phyloP scores from a whole-genome alignment of 2,797 vertebrate species.

The Melanotaenia pygmaea region DNA sequence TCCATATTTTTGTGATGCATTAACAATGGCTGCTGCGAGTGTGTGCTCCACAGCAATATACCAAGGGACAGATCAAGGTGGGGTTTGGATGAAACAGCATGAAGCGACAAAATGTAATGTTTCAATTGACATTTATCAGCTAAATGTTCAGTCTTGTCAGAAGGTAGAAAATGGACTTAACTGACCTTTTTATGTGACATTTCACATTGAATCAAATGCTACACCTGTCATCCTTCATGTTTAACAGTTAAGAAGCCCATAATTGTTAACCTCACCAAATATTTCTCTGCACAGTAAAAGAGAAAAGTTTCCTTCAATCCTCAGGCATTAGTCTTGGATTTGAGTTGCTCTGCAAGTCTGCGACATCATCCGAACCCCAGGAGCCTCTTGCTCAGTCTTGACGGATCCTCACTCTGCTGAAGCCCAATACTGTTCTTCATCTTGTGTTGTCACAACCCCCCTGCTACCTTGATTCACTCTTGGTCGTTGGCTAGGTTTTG shows the following conservation, averaged over 20 bases:
- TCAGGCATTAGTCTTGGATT: constrained; percentile 63
- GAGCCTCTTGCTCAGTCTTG: constrained; percentile 84
- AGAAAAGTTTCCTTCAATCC: constrained; percentile 59
- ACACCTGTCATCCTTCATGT: constrained; percentile 40
- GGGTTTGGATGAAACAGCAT: constrained; percentile 91
- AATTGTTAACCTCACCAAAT: constrained; percentile 50
- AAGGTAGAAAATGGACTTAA: constrained; percentile 19
- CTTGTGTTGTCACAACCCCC: constrained; percentile 99
- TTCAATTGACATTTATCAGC: constrained; percentile 55
- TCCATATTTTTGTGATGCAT: constrained; percentile 88
- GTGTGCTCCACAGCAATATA: constrained; percentile 95
- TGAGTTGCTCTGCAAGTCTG: constrained; percentile 73
- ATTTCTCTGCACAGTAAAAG: constrained; percentile 61
- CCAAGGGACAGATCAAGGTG: constrained; percentile 91
- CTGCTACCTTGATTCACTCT: constrained; percentile 99
- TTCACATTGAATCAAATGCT: constrained; percentile 51
- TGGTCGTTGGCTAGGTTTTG: constrained; percentile 99
- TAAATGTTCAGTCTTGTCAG: constrained; percentile 22
- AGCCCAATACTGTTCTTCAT: constrained; percentile 99
- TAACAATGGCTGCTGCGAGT: constrained; percentile 97
- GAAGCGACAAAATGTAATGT: constrained; percentile 47
- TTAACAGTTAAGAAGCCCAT: constrained; percentile 43
- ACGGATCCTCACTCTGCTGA: constrained; percentile 84
- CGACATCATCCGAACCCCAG: constrained; percentile 90
- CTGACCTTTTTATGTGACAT: constrained; percentile 31